Conservation (phyloP, 2,888 invertebrate genomes). For the Hypolimnas misippus region DNA sequence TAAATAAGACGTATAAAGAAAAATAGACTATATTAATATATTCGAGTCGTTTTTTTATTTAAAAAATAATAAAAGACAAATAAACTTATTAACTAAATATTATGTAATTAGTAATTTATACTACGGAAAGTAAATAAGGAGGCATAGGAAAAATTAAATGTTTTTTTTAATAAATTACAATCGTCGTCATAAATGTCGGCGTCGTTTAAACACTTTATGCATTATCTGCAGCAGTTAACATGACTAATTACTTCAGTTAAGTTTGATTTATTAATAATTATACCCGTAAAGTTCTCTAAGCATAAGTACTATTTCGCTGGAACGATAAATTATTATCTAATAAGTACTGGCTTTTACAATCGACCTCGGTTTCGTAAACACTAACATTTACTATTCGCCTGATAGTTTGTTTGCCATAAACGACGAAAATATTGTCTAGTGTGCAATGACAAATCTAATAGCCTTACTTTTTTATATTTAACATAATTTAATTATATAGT, state of each 20-base stretch:
- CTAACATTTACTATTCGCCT: not conserved
- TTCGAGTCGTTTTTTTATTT: too few relatives aligned
- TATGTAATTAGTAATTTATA: too few relatives aligned
- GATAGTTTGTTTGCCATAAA: not conserved
- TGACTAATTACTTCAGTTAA: slow-evolving; percentile 28
- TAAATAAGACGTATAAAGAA: too few relatives aligned
- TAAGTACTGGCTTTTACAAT: slow-evolving; percentile 11
- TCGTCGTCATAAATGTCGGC: slow-evolving; percentile 4
- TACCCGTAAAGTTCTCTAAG: not conserved
- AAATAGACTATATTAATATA: too few relatives aligned
- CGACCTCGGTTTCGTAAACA: slow-evolving; percentile 14
- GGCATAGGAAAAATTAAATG: too few relatives aligned
- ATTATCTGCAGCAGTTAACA: slow-evolving; percentile 26
- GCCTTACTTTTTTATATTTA: too few relatives aligned
- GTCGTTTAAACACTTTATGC: slow-evolving; percentile 25
- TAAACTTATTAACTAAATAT: too few relatives aligned
- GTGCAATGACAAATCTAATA: too few relatives aligned
- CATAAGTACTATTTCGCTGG: slow-evolving; percentile 1
- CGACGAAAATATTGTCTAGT: slow-evolving; percentile 1
- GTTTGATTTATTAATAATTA: slow-evolving; percentile 30
- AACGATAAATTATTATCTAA: slow-evolving; percentile 12
- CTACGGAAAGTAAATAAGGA: too few relatives aligned
- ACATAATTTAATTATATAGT: too few relatives aligned
- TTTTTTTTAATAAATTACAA: too few relatives aligned
- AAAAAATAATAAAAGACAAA: too few relatives aligned